Percentiles rank a stretch among this genome's conserved stretches.
Conservation (phyloP, 2,113 vertebrate genomes). For the Scytalopus superciliaris region DNA sequence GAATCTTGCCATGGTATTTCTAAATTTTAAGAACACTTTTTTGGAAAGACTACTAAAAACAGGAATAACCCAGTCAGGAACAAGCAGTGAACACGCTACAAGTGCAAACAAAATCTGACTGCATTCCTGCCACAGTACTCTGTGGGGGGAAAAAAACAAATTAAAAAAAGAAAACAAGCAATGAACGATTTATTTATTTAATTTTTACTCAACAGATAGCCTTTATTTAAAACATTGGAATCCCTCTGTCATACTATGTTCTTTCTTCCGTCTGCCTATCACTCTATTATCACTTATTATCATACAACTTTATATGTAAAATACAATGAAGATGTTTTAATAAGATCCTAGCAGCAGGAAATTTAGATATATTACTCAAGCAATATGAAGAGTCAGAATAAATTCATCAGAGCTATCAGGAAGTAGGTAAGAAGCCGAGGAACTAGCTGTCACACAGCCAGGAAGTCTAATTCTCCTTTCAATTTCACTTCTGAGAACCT, state of each 20-base stretch:
- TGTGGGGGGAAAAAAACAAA: not conserved
- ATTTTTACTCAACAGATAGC: not conserved
- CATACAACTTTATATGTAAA: not conserved
- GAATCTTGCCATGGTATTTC: not conserved
- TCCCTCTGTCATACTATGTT: not conserved
- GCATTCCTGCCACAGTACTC: not conserved
- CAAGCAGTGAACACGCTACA: not conserved
- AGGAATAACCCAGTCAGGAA: not conserved
- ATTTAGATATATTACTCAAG: not conserved
- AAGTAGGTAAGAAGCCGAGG: not conserved
- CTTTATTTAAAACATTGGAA: not conserved
- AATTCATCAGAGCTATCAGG: not conserved
- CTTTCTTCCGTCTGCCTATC: not conserved
- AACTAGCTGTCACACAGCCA: not conserved
- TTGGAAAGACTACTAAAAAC: not conserved
- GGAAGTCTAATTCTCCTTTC: not conserved
- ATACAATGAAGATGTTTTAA: not conserved
- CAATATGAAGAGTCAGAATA: not conserved
- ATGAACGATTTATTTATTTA: not conserved
- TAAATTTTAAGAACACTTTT: not conserved
- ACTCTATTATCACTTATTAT: not conserved
- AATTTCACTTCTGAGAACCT: not conserved
- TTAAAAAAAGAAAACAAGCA: too few relatives aligned
- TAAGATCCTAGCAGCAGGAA: not conserved
- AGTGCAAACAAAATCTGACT: not conserved